These are phyloP conservation scores for Dorcus hopei DNA, from an alignment of 2,888 invertebrate species.

Conservation along the genomic window DNA sequence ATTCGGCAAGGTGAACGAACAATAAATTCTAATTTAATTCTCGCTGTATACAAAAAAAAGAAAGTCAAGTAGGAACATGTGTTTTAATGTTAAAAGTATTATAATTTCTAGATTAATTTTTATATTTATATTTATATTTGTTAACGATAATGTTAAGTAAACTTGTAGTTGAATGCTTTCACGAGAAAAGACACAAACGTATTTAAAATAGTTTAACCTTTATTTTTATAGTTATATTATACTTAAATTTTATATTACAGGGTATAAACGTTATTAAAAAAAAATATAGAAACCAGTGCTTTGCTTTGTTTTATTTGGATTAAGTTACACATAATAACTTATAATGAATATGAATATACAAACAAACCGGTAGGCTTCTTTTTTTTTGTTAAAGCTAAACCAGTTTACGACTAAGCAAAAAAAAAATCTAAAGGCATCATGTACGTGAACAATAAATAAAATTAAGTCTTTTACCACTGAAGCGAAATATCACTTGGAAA, in stretches of 20 bases:
- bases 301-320: conserved; percentile 8
- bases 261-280: neutral
- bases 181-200: no score
- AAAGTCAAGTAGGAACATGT: neutral
- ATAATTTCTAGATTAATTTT: neutral
- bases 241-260: conserved; percentile 6
- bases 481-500: no score
- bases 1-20: neutral
- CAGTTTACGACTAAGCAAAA: conserved; percentile 11
- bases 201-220: neutral
- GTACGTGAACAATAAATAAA: neutral
- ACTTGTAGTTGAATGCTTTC: no score
- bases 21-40: neutral
- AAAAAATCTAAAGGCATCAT: neutral
- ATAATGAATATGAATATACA: conserved; percentile 11
- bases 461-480: no score
- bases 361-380: conserved; percentile 9
- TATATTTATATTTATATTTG: neutral
- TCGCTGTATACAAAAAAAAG: neutral
- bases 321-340: conserved; percentile 8
- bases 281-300: neutral
- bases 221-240: neutral
- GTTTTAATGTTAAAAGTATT: neutral
- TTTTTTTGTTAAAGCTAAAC: conserved; percentile 11
- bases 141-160: no score